phyloP scores from a whole-genome alignment of 2,797 vertebrate species.

The Sebastes matsubarae region DNA sequence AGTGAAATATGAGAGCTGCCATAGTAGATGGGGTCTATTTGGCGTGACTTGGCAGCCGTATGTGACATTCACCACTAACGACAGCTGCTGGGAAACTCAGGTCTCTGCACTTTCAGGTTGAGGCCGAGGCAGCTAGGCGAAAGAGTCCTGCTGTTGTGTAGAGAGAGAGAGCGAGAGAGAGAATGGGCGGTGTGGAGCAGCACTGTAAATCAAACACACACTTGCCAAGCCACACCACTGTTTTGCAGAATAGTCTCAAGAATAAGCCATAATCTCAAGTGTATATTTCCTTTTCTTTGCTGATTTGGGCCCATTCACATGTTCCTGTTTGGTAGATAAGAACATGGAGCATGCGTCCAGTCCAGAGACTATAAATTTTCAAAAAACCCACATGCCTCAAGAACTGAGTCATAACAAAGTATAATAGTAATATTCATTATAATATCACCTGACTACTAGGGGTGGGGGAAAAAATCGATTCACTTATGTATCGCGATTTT shows the following conservation, averaged over 20 bases:
- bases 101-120: slow-evolving; percentile 75
- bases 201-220: slow-evolving; percentile 83
- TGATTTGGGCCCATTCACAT: slow-evolving; percentile 50
- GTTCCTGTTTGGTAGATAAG: slow-evolving; percentile 75
- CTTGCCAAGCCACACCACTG: slow-evolving; percentile 61
- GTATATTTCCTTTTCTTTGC: slow-evolving; percentile 74
- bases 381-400: background rate
- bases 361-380: slow-evolving; percentile 45
- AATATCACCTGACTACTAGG: background rate
- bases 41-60: slow-evolving; percentile 75
- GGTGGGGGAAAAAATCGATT: too few species aligned
- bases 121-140: slow-evolving; percentile 65
- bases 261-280: slow-evolving; percentile 79
- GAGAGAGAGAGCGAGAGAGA: background rate
- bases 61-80: slow-evolving; percentile 79
- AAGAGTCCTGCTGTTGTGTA: slow-evolving; percentile 19
- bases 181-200: slow-evolving; percentile 51
- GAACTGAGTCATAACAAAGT: background rate
- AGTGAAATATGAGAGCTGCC: slow-evolving; percentile 74
- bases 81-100: slow-evolving; percentile 75
- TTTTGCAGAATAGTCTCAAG: slow-evolving; percentile 62
- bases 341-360: slow-evolving; percentile 27
- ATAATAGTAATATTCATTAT: background rate
- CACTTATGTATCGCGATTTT: too few species aligned
- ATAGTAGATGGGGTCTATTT: slow-evolving; percentile 74